Percentiles rank a stretch among this genome's conserved stretches.
Conservation (phyloP, 2,888 invertebrate genomes). For the Tubulanus polymorphus region DNA sequence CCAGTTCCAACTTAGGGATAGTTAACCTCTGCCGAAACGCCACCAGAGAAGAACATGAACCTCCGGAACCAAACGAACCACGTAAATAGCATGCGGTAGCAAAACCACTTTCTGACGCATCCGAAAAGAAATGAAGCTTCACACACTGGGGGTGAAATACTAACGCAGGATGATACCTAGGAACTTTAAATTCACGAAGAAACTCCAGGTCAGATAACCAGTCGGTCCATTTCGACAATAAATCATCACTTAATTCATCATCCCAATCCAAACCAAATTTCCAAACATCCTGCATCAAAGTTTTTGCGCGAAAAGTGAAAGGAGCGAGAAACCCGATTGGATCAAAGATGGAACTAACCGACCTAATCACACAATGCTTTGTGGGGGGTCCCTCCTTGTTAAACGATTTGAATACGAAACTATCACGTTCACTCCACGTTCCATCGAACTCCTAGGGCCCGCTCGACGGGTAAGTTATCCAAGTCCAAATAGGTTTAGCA, state of each 20-base stretch:
- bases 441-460: constrained; percentile 6
- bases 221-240: neutral
- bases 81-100: neutral
- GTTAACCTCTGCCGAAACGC: neutral
- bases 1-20: neutral
- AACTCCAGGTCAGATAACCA: neutral
- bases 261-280: neutral
- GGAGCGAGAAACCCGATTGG: neutral
- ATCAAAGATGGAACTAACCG: neutral
- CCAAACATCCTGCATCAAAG: neutral
- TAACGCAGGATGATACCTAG: neutral
- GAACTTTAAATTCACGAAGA: neutral
- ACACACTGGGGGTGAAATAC: neutral
- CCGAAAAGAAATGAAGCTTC: neutral
- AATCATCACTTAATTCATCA: neutral
- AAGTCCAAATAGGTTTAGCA: neutral
- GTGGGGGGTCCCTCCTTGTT: neutral
- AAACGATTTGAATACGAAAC: neutral
- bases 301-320: neutral
- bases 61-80: neutral
- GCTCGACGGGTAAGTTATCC: neutral
- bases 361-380: neutral
- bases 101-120: neutral
- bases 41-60: neutral
- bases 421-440: neutral